Conservation (phyloP, 2,113 vertebrate species). For the Gymnarchus niloticus region DNA sequence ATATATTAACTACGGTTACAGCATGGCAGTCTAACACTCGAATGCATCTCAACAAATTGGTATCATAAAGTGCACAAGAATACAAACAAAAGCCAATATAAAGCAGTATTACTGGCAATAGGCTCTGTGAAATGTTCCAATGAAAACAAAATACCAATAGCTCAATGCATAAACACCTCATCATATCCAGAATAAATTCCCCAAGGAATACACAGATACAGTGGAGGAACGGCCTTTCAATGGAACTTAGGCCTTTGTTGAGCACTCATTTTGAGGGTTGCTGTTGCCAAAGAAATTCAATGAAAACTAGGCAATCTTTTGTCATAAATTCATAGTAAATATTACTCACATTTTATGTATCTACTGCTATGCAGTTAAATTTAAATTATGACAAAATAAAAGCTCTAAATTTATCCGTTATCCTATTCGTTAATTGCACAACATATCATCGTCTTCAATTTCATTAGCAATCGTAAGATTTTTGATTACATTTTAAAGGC, state of each 20-base stretch:
- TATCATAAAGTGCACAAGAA: neutral
- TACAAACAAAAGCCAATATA: neutral
- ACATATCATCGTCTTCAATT: neutral
- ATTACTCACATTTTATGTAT: neutral
- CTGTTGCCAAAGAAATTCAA: neutral
- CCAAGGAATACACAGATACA: neutral
- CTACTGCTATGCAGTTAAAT: neutral
- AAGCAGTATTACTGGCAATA: neutral
- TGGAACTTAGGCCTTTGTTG: no score
- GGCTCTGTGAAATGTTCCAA: neutral
- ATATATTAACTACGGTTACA: no score
- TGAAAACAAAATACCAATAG: neutral
- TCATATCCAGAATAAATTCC: neutral
- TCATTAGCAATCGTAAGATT: slow-evolving; percentile 10
- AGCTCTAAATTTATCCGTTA: neutral
- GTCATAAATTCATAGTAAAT: neutral
- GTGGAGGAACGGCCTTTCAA: neutral
- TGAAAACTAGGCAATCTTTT: neutral
- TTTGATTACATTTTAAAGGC: slow-evolving; percentile 24
- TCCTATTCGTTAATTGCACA: neutral
- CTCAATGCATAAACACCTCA: neutral
- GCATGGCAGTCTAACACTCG: neutral
- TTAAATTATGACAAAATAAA: neutral
- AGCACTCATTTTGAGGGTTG: no score
- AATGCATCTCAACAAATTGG: neutral